phyloP scores from a whole-genome alignment of 2,797 vertebrate species.

The Alcedo quadribrachys region DNA sequence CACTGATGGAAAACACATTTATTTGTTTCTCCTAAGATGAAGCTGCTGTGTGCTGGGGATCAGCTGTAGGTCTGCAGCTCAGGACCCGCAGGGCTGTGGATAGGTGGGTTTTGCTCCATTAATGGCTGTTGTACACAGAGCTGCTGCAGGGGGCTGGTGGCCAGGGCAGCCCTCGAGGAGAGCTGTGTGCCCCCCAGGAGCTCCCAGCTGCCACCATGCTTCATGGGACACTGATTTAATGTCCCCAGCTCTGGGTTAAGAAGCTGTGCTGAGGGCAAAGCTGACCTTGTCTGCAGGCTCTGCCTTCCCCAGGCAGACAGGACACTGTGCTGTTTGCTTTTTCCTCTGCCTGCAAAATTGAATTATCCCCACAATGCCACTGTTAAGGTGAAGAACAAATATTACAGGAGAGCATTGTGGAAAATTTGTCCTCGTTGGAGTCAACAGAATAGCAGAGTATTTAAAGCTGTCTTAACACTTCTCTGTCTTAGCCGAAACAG shows the following conservation, averaged over 20 bases:
- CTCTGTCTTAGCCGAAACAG: neutral
- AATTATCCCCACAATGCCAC: constrained; percentile 10
- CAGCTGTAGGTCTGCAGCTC: neutral
- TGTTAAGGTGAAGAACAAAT: constrained; percentile 44
- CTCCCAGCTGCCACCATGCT: rapidly evolving
- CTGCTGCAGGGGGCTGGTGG: neutral
- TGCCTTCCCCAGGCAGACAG: neutral
- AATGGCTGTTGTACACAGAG: neutral
- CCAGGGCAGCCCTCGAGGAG: neutral
- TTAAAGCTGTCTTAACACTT: neutral
- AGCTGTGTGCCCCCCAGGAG: rapidly evolving
- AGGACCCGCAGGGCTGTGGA: no score
- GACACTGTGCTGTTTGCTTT: constrained; percentile 27
- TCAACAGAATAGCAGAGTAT: neutral
- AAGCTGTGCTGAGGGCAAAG: neutral
- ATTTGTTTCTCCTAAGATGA: neutral
- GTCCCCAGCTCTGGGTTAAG: neutral
- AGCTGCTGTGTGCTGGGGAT: neutral
- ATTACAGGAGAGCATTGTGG: neutral
- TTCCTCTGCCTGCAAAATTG: neutral
- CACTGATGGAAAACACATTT: neutral
- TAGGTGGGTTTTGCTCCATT: neutral
- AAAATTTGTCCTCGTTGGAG: neutral
- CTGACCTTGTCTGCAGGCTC: neutral
- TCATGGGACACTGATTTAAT: neutral